These are phyloP conservation scores for Aethina tumida DNA, from an alignment of 1,140 invertebrate genomes.

Conservation along the genomic window DNA sequence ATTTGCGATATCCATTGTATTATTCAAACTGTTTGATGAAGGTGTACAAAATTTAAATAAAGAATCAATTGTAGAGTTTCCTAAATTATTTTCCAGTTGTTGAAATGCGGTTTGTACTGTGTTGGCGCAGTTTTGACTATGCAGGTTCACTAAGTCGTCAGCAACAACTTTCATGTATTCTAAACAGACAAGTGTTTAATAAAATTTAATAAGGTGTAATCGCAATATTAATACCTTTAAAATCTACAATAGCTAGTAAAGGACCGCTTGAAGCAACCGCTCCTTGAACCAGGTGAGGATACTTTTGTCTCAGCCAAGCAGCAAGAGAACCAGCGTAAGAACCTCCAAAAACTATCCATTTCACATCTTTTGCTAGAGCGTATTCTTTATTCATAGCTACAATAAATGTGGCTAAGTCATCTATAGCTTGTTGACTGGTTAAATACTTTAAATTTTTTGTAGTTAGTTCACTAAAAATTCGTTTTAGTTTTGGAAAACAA, in stretches of 20 bases:
- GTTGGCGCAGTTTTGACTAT: conserved; percentile 6
- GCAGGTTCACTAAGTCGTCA: neutral
- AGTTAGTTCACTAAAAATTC: conserved; percentile 61
- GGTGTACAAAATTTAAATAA: too few species aligned
- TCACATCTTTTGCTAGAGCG: conserved; percentile 49
- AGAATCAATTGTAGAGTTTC: too few species aligned
- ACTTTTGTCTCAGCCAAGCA: conserved; percentile 83
- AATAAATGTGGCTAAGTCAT: conserved; percentile 80
- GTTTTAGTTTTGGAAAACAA: too few species aligned
- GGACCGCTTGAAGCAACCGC: conserved; percentile 82
- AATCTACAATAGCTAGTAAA: conserved; percentile 72
- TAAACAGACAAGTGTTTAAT: too few species aligned
- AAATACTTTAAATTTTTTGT: conserved; percentile 69
- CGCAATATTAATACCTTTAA: conserved; percentile 51
- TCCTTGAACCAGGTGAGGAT: conserved; percentile 78
- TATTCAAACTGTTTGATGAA: neutral
- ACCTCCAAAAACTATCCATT: conserved; percentile 89
- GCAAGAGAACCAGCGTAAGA: conserved; percentile 86
- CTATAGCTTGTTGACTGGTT: conserved; percentile 77
- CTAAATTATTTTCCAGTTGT: conserved; percentile 10
- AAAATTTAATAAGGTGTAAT: too few species aligned
- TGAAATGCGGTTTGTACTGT: conserved; percentile 7
- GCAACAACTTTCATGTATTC: conserved; percentile 11
- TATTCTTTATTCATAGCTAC: conserved; percentile 52
- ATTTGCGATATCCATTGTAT: neutral